Percentiles rank a stretch among this genome's conserved stretches.
phyloP scores from a whole-genome alignment of 1,140 invertebrate genomes.

The Drosophila orena region DNA sequence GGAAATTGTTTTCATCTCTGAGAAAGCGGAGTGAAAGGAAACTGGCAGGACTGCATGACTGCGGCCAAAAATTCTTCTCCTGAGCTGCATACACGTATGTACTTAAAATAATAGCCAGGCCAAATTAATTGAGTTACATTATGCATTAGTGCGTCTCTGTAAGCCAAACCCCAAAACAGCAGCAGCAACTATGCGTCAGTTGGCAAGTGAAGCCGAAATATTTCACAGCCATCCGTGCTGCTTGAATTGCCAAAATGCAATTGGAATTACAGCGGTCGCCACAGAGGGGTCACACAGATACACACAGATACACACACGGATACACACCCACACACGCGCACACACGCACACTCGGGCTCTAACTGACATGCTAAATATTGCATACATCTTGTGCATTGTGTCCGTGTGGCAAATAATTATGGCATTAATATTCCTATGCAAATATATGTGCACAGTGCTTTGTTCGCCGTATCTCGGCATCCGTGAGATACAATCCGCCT shows the following conservation, averaged over 20 bases:
- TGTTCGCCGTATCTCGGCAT: slow-evolving; percentile 33
- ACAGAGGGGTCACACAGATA: slow-evolving; percentile 30
- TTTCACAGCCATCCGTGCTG: slow-evolving; percentile 58
- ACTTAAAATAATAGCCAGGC: slow-evolving; percentile 56
- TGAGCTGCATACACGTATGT: slow-evolving; percentile 19
- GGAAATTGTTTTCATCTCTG: neutral
- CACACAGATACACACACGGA: slow-evolving; percentile 7
- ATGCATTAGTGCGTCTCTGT: slow-evolving; percentile 43
- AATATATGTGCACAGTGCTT: slow-evolving; percentile 71
- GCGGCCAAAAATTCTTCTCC: slow-evolving; percentile 27
- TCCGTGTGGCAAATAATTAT: slow-evolving; percentile 79
- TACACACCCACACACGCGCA: slow-evolving; percentile 1
- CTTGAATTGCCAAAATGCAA: slow-evolving; percentile 50
- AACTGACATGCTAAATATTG: slow-evolving; percentile 71
- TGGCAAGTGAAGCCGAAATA: slow-evolving; percentile 71
- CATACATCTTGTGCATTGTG: slow-evolving; percentile 67
- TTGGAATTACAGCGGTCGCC: slow-evolving; percentile 44
- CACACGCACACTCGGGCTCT: neutral
- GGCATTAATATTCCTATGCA: slow-evolving; percentile 79
- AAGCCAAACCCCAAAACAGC: slow-evolving; percentile 45
- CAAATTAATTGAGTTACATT: slow-evolving; percentile 78
- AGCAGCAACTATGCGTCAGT: slow-evolving; percentile 38
- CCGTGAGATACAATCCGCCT: slow-evolving; percentile 13
- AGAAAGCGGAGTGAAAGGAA: slow-evolving; percentile 11
- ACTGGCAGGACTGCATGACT: slow-evolving; percentile 28